These are phyloP conservation scores for Trachemys scripta DNA, from an alignment of 2,113 vertebrate species.

Conservation along the genomic window DNA sequence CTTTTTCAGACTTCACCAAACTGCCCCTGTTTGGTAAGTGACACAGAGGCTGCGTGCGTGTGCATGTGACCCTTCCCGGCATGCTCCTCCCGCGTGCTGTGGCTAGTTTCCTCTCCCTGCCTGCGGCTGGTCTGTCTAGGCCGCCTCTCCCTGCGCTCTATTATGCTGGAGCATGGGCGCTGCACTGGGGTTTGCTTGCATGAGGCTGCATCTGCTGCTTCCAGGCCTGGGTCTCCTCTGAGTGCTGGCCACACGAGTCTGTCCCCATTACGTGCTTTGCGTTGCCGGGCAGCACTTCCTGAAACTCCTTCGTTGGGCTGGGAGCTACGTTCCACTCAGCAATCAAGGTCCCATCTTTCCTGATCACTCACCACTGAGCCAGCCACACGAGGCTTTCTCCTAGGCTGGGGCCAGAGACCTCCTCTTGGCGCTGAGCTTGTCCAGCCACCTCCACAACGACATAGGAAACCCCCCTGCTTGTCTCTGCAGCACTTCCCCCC, in stretches of 20 bases:
- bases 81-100: background rate
- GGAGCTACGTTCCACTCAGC: background rate
- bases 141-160: no score
- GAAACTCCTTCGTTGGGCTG: background rate
- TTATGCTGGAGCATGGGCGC: background rate
- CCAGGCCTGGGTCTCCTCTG: background rate
- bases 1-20: constrained; percentile 88
- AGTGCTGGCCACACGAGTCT: background rate
- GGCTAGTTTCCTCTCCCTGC: background rate
- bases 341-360: background rate
- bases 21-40: constrained; percentile 90
- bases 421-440: background rate
- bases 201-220: background rate
- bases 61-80: background rate
- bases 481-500: background rate
- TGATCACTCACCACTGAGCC: background rate
- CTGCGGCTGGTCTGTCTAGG: background rate
- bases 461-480: background rate
- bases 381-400: background rate
- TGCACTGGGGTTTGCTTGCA: background rate
- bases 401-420: background rate
- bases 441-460: background rate
- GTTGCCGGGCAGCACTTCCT: background rate
- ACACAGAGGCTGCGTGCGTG: background rate
- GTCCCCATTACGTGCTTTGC: background rate